Base-by-base conservation (phyloP, 2,888 invertebrate genomes). In the Drosophila flavopinicola region DNA sequence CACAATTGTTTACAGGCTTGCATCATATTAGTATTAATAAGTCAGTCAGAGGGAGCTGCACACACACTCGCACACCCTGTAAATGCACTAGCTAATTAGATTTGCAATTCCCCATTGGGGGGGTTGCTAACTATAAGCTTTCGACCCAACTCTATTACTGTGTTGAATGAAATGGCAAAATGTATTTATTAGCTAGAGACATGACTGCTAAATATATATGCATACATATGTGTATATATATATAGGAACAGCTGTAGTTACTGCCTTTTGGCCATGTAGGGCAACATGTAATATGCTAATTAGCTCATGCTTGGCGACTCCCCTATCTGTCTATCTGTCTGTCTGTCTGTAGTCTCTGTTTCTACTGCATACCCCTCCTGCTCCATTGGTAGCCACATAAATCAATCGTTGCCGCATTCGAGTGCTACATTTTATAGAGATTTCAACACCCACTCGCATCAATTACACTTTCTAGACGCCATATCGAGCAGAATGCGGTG, bases 201-300 rank as follows among this genome's bases (percentile, higher is more conserved):
- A n/a, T n/a, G n/a, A n/a, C n/a, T n/a, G n/a, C n/a, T n/a, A n/a
- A n/a, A n/a, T 59, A n/a, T 11, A 10, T 4, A 47, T 35, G 25
- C 39, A 20, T 38, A 9, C 25, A 27, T 49, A 23, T 47, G 29
- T 54, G 51, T 54, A 48, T 51, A 38, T 37, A 23, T 25, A 54
- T 10, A 17, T 56, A 58, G 17, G 41, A 54, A 61, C 70, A 72
- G 56, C 61, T 77, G 78, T 66, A 58, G 63, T 64, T 65, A 65
- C 58, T 77, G 56, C 49, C 69, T 72, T 74, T 87, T 68, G 73
- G 68, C 78, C 87, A 82, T 74, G 66, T 85, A 66, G 74, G 85
- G 85, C 64, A 70, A 41, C 57, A 69, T 75, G 75, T 68, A 72
- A 82, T 85, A 85, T 84, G 87, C 70, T 87, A 84, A 84, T 87